Conservation (phyloP, 2,888 invertebrate species). For the Pandemis cinnamomeana region DNA sequence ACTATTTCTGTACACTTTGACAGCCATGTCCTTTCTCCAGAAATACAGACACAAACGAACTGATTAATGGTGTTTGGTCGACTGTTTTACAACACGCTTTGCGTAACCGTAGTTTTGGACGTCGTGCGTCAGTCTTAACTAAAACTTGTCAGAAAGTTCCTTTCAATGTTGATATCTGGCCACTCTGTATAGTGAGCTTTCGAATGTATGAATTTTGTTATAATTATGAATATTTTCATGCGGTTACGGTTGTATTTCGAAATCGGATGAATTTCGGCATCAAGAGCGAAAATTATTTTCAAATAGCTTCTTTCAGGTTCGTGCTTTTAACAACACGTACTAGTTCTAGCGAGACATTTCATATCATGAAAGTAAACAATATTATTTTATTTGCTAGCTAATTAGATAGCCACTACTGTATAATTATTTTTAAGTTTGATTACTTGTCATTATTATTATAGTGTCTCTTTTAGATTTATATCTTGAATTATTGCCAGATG, state of each 20-base stretch:
- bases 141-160: background rate
- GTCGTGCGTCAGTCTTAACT: conserved; percentile 23
- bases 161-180: background rate
- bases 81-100: conserved; percentile 17
- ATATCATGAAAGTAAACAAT: background rate
- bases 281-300: background rate
- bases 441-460: background rate
- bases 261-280: background rate
- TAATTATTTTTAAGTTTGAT: background rate
- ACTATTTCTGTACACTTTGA: conserved; percentile 67
- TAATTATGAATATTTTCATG: background rate
- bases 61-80: conserved; percentile 45
- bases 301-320: background rate
- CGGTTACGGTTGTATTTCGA: background rate
- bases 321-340: background rate
- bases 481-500: background rate
- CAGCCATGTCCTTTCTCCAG: conserved; percentile 69
- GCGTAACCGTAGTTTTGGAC: conserved; percentile 18
- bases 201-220: background rate
- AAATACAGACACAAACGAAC: conserved; percentile 55
- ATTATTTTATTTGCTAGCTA: background rate
- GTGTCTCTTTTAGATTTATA: background rate
- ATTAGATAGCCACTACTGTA: background rate
- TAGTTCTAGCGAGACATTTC: background rate
- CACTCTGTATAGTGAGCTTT: background rate